Evolutionary conservation across 2,888 invertebrate genomes (phyloP).

Genomic region (Xanthorhoe spadicearia): DNA sequence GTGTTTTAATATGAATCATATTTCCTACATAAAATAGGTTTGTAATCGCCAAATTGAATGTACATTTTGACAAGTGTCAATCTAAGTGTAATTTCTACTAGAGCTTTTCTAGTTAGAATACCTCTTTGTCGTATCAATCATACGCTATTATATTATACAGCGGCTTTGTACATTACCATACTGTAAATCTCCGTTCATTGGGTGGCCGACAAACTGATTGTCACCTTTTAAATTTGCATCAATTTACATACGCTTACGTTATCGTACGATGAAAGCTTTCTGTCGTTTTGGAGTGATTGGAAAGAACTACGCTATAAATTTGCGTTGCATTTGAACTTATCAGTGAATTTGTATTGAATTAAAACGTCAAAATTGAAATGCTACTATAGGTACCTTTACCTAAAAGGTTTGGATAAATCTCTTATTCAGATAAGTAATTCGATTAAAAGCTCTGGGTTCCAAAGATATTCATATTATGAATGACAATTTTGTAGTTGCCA

Average conservation of each 20-base stretch:
- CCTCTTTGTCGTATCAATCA: constrained; percentile 68
- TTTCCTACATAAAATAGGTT: too few relatives aligned
- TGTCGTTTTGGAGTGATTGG: constrained; percentile 9
- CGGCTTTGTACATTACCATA: constrained; percentile 75
- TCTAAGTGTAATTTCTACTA: not conserved
- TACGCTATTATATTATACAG: constrained; percentile 64
- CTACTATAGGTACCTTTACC: too few relatives aligned
- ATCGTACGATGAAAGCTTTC: constrained; percentile 43
- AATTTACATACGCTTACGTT: constrained; percentile 68
- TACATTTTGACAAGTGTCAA: too few relatives aligned
- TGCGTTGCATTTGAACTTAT: not conserved
- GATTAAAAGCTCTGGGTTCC: too few relatives aligned
- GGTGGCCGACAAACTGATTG: constrained; percentile 78
- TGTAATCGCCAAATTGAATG: too few relatives aligned
- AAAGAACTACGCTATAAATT: not conserved
- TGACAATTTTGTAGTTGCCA: too few relatives aligned
- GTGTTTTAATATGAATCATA: not conserved
- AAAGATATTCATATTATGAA: too few relatives aligned
- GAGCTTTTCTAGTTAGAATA: constrained; percentile 44
- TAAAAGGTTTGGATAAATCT: too few relatives aligned
- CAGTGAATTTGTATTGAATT: not conserved
- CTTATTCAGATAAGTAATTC: too few relatives aligned
- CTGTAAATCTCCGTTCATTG: constrained; percentile 69
- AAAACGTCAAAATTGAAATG: not conserved
- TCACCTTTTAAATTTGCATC: constrained; percentile 83